A percentile compares a stretch with the other conserved stretches of the same genome.
Conservation (phyloP, 1,140 invertebrate species). For the Diorhabda elongata region DNA sequence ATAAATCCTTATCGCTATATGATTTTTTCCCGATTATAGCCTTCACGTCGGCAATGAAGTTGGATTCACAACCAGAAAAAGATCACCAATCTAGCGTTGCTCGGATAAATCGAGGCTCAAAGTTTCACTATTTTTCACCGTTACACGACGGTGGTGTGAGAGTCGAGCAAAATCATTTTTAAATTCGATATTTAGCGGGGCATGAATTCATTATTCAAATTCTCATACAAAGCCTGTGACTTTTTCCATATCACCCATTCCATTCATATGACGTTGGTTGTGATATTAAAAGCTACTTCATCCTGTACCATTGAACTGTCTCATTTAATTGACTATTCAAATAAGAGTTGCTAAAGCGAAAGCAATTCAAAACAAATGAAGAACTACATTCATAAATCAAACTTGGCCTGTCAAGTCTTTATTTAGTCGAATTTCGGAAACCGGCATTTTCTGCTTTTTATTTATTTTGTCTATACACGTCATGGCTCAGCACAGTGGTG, state of each 20-base stretch:
- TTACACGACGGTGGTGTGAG: too few species aligned
- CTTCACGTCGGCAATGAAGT: too few species aligned
- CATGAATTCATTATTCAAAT: conserved; percentile 1
- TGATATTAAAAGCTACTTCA: not conserved
- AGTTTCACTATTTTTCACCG: too few species aligned
- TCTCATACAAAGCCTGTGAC: not conserved
- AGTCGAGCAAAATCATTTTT: not conserved
- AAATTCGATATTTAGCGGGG: not conserved
- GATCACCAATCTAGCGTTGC: too few species aligned
- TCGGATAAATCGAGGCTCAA: too few species aligned
- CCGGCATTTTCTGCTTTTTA: not conserved
- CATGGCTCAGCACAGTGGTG: not conserved
- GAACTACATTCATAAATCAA: conserved; percentile 1
- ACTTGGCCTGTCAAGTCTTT: conserved; percentile 1
- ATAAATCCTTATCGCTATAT: too few species aligned
- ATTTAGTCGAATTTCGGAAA: not conserved
- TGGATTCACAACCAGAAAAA: too few species aligned
- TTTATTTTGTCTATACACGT: not conserved
- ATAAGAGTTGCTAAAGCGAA: conserved; percentile 2
- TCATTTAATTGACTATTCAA: not conserved
- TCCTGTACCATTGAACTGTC: not conserved
- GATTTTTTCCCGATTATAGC: too few species aligned
- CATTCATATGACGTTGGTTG: not conserved
- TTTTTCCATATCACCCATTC: conserved; percentile 1
- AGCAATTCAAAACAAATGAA: conserved; percentile 3